phyloP scores from a whole-genome alignment of 2,797 vertebrate species.

The Pangasius djambal region DNA sequence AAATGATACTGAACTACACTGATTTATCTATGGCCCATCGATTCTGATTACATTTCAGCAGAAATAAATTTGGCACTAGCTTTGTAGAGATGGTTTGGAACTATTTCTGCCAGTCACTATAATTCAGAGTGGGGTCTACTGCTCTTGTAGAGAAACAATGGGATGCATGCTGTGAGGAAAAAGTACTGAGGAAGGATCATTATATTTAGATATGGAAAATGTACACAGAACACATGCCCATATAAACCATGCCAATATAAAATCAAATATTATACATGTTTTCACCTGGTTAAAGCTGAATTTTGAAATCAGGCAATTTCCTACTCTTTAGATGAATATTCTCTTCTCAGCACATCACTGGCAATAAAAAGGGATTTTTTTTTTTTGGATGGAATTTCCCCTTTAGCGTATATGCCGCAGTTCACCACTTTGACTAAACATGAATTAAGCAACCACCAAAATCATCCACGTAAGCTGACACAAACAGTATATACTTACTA shows the following conservation, averaged over 20 bases:
- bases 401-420: background rate
- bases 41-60: background rate
- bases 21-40: too few species aligned
- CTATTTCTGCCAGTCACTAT: background rate
- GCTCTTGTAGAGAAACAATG: constrained; percentile 34
- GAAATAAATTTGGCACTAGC: background rate
- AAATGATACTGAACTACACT: background rate
- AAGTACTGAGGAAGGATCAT: constrained; percentile 39
- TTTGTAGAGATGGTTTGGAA: background rate
- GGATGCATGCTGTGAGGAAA: constrained; percentile 48
- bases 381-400: constrained; percentile 16
- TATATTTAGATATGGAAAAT: constrained; percentile 36
- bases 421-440: constrained; percentile 6
- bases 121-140: background rate
- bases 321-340: constrained; percentile 5
- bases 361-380: background rate
- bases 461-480: background rate
- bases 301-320: background rate
- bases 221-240: background rate
- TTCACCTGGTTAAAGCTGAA: background rate
- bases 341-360: background rate
- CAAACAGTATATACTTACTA: background rate
- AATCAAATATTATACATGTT: background rate
- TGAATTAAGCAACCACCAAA: constrained; percentile 16
- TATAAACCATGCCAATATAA: background rate